Conservation (phyloP, 2,888 invertebrate species). For the Chloroclysta siterata region DNA sequence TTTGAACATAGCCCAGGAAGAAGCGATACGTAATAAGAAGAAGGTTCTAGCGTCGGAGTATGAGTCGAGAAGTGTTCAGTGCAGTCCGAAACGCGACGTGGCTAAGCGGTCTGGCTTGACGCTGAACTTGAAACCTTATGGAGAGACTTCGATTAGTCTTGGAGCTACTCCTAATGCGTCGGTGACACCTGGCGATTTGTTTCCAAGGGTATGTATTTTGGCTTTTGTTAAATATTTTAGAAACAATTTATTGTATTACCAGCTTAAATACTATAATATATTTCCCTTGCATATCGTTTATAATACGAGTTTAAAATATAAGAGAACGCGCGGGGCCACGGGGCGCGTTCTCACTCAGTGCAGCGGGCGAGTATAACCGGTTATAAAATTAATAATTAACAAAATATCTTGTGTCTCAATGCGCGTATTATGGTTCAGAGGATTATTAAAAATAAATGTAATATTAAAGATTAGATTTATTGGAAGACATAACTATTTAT, state of each 20-base stretch:
- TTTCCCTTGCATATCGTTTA: too few relatives aligned
- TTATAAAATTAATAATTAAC: too few relatives aligned
- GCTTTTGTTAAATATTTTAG: background rate
- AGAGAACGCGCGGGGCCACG: too few relatives aligned
- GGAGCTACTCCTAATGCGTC: constrained; percentile 61
- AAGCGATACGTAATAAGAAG: constrained; percentile 67
- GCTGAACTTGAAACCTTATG: constrained; percentile 73
- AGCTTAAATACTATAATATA: too few relatives aligned
- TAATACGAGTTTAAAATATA: too few relatives aligned
- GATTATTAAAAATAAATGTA: background rate
- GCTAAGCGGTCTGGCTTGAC: constrained; percentile 65
- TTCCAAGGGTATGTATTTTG: constrained; percentile 63
- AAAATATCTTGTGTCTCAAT: too few relatives aligned
- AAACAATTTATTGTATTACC: too few relatives aligned
- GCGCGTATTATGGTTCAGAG: too few relatives aligned
- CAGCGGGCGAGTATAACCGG: too few relatives aligned
- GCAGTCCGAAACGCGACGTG: constrained; percentile 48
- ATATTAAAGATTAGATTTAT: too few relatives aligned
- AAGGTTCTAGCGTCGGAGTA: constrained; percentile 58
- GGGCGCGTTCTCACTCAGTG: too few relatives aligned
- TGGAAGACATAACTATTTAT: background rate
- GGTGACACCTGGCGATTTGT: constrained; percentile 74
- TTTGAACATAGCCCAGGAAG: constrained; percentile 69
- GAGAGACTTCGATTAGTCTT: constrained; percentile 49
- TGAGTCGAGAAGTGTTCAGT: constrained; percentile 44